Base-by-base conservation (phyloP, 2,888 invertebrate species). In the Monoplex corrugatus region DNA sequence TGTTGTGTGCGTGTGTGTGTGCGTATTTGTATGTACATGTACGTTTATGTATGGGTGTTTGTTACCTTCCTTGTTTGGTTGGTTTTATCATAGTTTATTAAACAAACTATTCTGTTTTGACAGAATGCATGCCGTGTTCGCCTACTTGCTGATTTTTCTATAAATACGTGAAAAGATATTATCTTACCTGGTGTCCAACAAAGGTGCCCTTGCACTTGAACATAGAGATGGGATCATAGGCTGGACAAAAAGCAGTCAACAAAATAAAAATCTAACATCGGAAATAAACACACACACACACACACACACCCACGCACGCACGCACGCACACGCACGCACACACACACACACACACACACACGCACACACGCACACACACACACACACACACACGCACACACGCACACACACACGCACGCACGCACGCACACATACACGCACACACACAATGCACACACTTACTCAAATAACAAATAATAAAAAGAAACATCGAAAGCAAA, bases 201-300 rank as follows among this genome's bases (percentile, higher is more conserved):
- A 95, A 96, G 40, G 96, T 96, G 44, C 96, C 96, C 91, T 95
- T 94, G 90, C 96, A 96, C 92, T 95, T 95, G 92, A 96, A 95
- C 92, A 95, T 95, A 90, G 95, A 95, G 89, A 95, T 95, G 28
- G 95, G 95, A 89, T 95, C 96, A 92, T 94, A 95, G 0, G 94
- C 95, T 95, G 94, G 89, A 93, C 91, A 40, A 13, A 84, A 16
- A 32, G 82, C 10, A 28, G 8, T 23, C 13, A 40, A 57, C 38
- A 63, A 86, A 44, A 35, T 35, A 85, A 16, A 43, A 78, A 75
- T 16, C 50, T 85, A 13, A 84, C 35, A 2, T 13, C 13, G 8
- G n/a, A 16, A 13, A 50, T 13, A 13, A 75, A 80, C 3, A 43
- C n/a, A 43, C 10, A 80, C 38, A 75, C 38, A 75, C 35, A 75